Conservation (phyloP, 2,113 vertebrate species). For the Python bivittatus region DNA sequence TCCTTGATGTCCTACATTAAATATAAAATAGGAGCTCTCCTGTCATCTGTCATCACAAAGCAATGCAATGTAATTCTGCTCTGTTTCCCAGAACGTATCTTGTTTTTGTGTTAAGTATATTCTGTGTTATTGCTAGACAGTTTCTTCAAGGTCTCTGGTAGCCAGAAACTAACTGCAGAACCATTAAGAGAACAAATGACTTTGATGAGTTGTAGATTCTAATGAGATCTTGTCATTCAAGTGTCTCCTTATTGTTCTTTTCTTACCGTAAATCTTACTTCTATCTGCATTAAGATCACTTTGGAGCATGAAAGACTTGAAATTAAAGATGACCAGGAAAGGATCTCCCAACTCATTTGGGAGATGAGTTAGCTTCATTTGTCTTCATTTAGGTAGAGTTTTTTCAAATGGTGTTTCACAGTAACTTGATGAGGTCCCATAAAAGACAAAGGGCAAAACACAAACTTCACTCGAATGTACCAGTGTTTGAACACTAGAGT, state of each 20-base stretch:
- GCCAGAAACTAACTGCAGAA: background rate
- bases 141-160: slow-evolving; percentile 21
- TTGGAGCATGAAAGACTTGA: background rate
- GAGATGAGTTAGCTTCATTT: background rate
- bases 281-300: background rate
- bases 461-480: background rate
- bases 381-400: background rate
- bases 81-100: slow-evolving; percentile 1
- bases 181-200: background rate
- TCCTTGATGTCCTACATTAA: background rate
- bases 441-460: background rate
- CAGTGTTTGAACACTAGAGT: too few relatives aligned
- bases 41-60: background rate
- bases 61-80: background rate
- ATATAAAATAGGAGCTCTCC: background rate
- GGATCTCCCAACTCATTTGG: background rate
- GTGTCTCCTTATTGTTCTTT: slow-evolving; percentile 12
- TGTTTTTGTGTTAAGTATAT: background rate
- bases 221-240: background rate
- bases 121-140: background rate
- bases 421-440: background rate
- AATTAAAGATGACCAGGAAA: slow-evolving; percentile 11
- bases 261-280: slow-evolving; percentile 15
- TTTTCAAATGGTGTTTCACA: background rate
- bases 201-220: background rate